Evolutionary conservation across 1,140 invertebrate species (phyloP), one percentile per base, ranked within the genome.

Genomic region (Vanessa atalanta): DNA sequence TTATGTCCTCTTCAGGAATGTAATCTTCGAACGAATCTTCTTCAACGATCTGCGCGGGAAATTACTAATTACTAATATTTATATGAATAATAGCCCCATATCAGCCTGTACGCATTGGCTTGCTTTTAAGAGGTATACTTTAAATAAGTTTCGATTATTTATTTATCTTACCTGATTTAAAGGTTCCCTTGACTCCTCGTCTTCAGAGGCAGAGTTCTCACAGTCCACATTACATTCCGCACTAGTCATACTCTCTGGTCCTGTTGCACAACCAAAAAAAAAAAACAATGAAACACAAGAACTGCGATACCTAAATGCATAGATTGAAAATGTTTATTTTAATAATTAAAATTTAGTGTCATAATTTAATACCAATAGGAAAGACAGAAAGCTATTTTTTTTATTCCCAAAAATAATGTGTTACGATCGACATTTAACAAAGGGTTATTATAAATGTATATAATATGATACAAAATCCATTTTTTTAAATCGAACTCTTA

Each of bases 1-100:
- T 82, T 50, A 88, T 80, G 47, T 93, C 92, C 75, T 93, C 93
- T 72, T 93, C 90, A 47, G 91, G 91, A 86, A 91, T 93, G 88
- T 91, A 93, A 61, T 94, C 93, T 70, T 94, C 91, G 72, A 94
- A 94, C 16, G 93, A 89, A 80, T 93, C 90, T 78, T 94, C 93
- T 87, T 94, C 93, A 63, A 93, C 91, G 81, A 93, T 93, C 91
- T 93, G 77, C 71, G 78, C 13, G 26, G 26, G 15, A 23, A 23
- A 57, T 12, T 51, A 14, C 3, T 31, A 57, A 50, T 43, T 51
- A 71, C 47, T 8, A 20, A 50, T 60, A 61, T 2, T 47, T 57
- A 31, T 31, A 31, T 31, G 26, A 31, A 31, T 31, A 31, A 1
- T 6, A 31, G 26, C 26, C 6, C 26, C 26, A 31, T 31, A 31